Evolutionary conservation across 1,140 invertebrate species (phyloP).

Genomic region (Ridgeia piscesae): DNA sequence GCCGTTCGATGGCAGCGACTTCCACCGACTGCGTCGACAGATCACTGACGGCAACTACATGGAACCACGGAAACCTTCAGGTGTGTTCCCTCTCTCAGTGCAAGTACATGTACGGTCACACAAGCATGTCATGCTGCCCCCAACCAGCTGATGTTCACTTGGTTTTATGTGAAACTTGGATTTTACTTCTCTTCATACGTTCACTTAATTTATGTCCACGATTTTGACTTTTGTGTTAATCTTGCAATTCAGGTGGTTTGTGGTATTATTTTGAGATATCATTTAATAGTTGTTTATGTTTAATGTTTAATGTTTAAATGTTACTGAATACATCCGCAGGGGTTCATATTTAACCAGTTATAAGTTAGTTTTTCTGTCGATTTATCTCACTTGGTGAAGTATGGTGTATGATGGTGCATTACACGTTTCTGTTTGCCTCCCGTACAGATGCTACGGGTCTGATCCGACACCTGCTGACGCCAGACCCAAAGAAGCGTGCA

Average conservation of each 20-base stretch:
- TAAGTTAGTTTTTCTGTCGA: background rate
- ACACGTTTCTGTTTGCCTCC: conserved; percentile 19
- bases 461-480: conserved; percentile 91
- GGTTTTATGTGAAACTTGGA: background rate
- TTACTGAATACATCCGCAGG: background rate
- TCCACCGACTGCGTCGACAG: conserved; percentile 93
- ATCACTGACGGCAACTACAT: conserved; percentile 97
- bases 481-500: conserved; percentile 83
- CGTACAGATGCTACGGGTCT: conserved; percentile 85
- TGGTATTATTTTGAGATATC: background rate
- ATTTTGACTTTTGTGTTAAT: background rate
- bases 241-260: background rate
- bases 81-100: conserved; percentile 62
- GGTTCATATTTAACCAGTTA: background rate
- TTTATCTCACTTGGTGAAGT: background rate
- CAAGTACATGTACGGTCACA: background rate
- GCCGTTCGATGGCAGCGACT: conserved; percentile 99
- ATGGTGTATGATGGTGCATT: background rate
- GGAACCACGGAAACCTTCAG: conserved; percentile 90
- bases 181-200: background rate
- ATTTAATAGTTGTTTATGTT: background rate
- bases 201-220: background rate
- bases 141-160: background rate
- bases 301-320: background rate
- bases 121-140: background rate